Evolutionary conservation across 1,140 invertebrate genomes (phyloP).

Genomic region (Monochamus saltuarius): DNA sequence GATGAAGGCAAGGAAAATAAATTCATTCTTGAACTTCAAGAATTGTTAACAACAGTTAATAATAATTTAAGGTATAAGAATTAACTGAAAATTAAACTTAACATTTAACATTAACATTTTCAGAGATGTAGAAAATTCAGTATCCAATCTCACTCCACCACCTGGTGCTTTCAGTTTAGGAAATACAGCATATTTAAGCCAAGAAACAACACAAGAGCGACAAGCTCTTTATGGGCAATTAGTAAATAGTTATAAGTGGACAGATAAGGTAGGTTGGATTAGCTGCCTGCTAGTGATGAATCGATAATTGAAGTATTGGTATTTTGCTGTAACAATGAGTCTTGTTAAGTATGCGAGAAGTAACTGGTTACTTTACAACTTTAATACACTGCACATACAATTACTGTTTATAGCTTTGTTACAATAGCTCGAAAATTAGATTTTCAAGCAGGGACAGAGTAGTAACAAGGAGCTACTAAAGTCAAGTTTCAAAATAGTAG

Average conservation of each 20-base stretch:
- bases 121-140: conserved; percentile 77
- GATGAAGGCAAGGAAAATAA: conserved; percentile 76
- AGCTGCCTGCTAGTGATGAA: no score
- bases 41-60: conserved; percentile 71
- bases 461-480: no score
- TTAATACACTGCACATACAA: no score
- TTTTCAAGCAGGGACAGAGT: no score
- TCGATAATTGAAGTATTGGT: no score
- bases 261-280: conserved; percentile 68
- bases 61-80: conserved; percentile 66
- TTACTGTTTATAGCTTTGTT: no score
- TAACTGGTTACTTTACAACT: no score
- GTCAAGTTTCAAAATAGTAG: no score
- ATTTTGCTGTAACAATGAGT: no score
- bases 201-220: conserved; percentile 83
- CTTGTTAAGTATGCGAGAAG: no score
- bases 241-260: conserved; percentile 89
- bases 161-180: conserved; percentile 76
- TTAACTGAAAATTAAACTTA: neutral
- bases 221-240: conserved; percentile 84
- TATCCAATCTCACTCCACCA: conserved; percentile 69
- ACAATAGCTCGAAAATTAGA: no score
- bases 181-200: conserved; percentile 78
- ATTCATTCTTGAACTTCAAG: conserved; percentile 78
- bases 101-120: conserved; percentile 3